Evolutionary conservation across 1,140 invertebrate genomes (phyloP).

Genomic region (Himalopsyche phryganea): DNA sequence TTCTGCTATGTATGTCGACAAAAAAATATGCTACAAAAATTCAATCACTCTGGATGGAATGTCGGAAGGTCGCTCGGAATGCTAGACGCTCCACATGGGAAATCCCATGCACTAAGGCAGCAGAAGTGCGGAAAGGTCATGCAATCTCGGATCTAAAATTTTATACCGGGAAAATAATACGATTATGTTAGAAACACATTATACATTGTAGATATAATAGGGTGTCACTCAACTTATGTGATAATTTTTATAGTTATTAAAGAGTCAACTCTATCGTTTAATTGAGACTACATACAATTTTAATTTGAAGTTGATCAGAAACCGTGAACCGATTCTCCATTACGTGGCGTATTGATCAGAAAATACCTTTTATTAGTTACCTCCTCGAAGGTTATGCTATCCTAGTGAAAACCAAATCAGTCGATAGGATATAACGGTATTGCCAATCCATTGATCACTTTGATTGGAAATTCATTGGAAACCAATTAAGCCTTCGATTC

Average conservation of each 20-base stretch:
- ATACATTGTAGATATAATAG: constrained; percentile 5
- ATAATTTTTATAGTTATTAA: no score
- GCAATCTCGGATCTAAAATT: constrained; percentile 7
- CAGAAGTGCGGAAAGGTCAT: constrained; percentile 21
- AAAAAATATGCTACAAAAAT: not conserved
- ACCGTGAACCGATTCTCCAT: not conserved
- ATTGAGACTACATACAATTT: no score
- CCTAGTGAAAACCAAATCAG: constrained; percentile 35
- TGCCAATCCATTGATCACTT: constrained; percentile 33
- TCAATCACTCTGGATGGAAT: constrained; percentile 10
- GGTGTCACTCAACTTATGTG: not conserved
- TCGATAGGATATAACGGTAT: constrained; percentile 35
- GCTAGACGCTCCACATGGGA: constrained; percentile 31
- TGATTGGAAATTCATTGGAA: constrained; percentile 26
- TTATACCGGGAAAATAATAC: constrained; percentile 18
- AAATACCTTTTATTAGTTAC: constrained; percentile 30
- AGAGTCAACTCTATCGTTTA: no score
- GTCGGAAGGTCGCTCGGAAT: constrained; percentile 17
- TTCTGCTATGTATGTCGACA: no score
- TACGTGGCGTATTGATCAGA: constrained; percentile 31
- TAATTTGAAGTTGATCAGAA: no score
- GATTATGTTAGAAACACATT: constrained; percentile 9
- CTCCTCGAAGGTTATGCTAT: constrained; percentile 23
- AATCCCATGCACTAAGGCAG: constrained; percentile 32
- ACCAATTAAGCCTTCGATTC: constrained; percentile 5